Percentiles rank a stretch among this genome's conserved stretches.
Evolutionary conservation across 2,113 vertebrate species (phyloP).

Genomic region (Anoplopoma fimbria): DNA sequence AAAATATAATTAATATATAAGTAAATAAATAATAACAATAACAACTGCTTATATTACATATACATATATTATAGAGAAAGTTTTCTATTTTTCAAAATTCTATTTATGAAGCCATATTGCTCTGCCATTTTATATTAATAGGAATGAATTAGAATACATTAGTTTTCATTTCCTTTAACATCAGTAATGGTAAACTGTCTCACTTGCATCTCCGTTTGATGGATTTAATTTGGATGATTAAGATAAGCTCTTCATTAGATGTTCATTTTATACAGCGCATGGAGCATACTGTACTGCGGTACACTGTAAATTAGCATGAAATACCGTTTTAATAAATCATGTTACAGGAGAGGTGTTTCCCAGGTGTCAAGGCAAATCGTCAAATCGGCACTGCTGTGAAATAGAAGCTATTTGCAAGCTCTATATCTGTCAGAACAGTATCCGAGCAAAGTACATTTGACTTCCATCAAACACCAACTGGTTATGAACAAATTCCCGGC

Average conservation of each 20-base stretch:
- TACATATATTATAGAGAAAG: neutral
- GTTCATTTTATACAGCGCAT: neutral
- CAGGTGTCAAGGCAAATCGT: slow-evolving; percentile 32
- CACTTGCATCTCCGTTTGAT: slow-evolving; percentile 9
- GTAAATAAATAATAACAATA: neutral
- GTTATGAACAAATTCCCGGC: slow-evolving; percentile 21
- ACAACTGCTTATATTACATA: no score
- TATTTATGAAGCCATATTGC: neutral
- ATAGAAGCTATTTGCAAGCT: slow-evolving; percentile 39
- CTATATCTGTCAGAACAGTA: neutral
- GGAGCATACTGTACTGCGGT: neutral
- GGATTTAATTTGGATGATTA: slow-evolving; percentile 2
- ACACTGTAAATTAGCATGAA: slow-evolving; percentile 27
- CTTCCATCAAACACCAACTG: slow-evolving; percentile 50
- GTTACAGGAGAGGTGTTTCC: slow-evolving; percentile 20
- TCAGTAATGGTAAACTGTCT: neutral
- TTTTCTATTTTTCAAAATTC: neutral
- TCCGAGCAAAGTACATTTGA: slow-evolving; percentile 4
- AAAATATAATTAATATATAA: neutral
- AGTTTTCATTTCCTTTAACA: neutral
- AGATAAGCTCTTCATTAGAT: slow-evolving; percentile 22
- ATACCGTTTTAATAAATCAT: slow-evolving; percentile 40
- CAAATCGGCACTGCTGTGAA: slow-evolving; percentile 24
- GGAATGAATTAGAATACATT: neutral
- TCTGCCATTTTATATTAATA: neutral